Conservation (phyloP, 35 echinoderm and acorn worm species). For the Lytechinus variegatus region DNA sequence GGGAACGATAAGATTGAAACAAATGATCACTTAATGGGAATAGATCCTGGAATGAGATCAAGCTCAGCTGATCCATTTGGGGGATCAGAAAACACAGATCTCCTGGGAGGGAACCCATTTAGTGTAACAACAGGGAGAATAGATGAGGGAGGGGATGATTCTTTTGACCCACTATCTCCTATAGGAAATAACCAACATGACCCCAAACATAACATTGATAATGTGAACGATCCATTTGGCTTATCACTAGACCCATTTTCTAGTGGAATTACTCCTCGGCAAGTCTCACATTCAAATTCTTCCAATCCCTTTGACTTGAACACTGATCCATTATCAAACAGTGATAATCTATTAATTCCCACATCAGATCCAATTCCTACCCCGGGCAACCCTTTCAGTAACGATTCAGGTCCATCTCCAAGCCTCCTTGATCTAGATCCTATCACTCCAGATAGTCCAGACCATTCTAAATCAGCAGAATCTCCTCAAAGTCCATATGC, state of each 20-base stretch:
- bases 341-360: not conserved
- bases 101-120: conserved; percentile 20
- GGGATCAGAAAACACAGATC: not conserved
- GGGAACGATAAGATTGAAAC: not conserved
- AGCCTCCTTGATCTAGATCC: conserved; percentile 16
- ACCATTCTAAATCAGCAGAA: not conserved
- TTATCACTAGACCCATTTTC: conserved; percentile 31
- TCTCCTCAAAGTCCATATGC: not conserved
- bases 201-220: not conserved
- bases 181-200: not conserved
- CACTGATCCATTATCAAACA: not conserved
- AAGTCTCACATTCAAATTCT: not conserved
- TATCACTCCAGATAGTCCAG: not conserved
- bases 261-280: not conserved
- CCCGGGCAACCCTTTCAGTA: not conserved
- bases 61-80: not conserved
- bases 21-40: not conserved
- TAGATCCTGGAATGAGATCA: not conserved
- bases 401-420: not conserved
- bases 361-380: conserved; percentile 9
- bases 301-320: not conserved
- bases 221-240: not conserved
- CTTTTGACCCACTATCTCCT: not conserved
- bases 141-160: not conserved
- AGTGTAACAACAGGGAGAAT: not conserved